Conservation (phyloP, 2,888 invertebrate genomes). For the Acanthosepion lycidas region DNA sequence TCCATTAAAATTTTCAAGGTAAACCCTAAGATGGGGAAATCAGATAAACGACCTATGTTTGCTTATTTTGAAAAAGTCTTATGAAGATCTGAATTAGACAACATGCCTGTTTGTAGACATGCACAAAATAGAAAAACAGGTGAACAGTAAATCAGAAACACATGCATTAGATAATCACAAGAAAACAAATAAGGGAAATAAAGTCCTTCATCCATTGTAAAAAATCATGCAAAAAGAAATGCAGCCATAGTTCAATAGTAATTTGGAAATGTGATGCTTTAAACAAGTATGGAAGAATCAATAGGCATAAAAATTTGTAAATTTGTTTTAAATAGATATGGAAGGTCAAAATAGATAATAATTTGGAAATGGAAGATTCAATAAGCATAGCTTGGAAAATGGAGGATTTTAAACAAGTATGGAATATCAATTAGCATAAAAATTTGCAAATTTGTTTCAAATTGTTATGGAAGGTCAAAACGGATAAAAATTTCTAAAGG, state of each 20-base stretch:
- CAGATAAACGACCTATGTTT: not conserved
- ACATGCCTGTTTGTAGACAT: not conserved
- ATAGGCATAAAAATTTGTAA: not conserved
- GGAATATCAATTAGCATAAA: not conserved
- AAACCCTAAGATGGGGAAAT: not conserved
- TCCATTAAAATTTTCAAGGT: not conserved
- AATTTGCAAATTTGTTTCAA: not conserved
- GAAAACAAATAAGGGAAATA: not conserved
- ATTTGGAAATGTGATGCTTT: not conserved
- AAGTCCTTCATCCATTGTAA: not conserved
- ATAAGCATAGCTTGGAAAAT: not conserved
- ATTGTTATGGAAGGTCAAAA: too few relatives aligned
- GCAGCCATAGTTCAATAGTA: not conserved
- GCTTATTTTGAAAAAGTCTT: not conserved
- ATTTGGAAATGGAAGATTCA: not conserved
- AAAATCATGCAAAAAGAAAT: slow-evolving; percentile 33
- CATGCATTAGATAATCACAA: not conserved
- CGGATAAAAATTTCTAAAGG: not conserved
- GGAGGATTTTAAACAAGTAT: not conserved
- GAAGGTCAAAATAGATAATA: not conserved
- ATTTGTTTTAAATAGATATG: not conserved
- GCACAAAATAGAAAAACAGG: not conserved
- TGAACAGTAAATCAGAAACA: not conserved
- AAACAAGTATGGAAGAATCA: not conserved
- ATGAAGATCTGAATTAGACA: not conserved